phyloP scores from a whole-genome alignment of 2,797 vertebrate species.

The Spizella passerina region DNA sequence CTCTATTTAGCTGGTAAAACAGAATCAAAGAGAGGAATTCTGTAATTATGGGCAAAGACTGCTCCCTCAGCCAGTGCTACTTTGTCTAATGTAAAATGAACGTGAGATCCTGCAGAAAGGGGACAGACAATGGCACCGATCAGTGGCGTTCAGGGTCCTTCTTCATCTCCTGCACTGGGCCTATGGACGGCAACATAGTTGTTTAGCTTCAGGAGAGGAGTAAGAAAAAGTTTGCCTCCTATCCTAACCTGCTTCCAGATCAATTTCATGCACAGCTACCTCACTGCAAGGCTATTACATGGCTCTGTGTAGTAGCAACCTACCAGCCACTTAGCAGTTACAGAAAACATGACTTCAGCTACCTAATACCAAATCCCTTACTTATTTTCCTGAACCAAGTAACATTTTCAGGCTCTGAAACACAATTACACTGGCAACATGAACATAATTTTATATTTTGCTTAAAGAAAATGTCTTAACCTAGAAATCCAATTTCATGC shows the following conservation, averaged over 20 bases:
- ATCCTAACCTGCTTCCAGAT: background rate
- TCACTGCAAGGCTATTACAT: background rate
- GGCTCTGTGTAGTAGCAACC: background rate
- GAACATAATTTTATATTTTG: background rate
- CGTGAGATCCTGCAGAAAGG: background rate
- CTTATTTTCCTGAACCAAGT: background rate
- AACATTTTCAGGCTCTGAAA: background rate
- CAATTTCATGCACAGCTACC: background rate
- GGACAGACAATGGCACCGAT: background rate
- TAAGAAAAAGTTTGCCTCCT: background rate
- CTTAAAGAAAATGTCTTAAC: background rate
- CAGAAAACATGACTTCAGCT: background rate
- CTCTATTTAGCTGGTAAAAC: background rate
- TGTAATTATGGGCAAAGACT: background rate
- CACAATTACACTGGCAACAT: background rate
- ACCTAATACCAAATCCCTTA: background rate
- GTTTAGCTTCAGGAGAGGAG: background rate
- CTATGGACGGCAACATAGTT: accelerated
- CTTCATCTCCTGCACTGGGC: background rate
- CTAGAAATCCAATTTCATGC: background rate
- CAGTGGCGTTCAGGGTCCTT: background rate
- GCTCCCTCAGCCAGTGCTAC: background rate
- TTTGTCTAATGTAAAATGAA: background rate
- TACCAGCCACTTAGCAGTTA: background rate
- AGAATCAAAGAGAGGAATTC: background rate